Base-by-base conservation (phyloP, 2,113 vertebrate species). In the Tautogolabrus adspersus region DNA sequence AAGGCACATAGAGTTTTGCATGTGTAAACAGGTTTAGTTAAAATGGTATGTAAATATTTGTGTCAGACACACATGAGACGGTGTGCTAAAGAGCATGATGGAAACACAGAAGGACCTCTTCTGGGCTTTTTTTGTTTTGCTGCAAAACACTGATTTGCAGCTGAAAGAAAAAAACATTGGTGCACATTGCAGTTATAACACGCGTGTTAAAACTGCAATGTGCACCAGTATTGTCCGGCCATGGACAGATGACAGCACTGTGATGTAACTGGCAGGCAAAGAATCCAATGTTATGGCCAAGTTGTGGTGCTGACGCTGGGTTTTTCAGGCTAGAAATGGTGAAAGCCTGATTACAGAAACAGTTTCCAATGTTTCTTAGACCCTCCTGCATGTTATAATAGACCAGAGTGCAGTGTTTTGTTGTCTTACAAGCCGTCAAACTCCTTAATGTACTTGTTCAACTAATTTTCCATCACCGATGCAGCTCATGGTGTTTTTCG, bases 91-190 rank as follows among this genome's bases (percentile, higher is more conserved):
- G 42, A n/a, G 10, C 5, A 2, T 37, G 5, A 11, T 47, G 30
- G 12, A n/a, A 72, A 38, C n/a, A 1, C 21, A n/a, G 16, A 37
- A 19, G 18, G 1, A 49, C 5, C 52, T 47, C 38, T 22, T 30
- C 3, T 26, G 9, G 40, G 23, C 54, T 51, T 66, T 40, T 49
- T 2, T 44, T 37, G 10, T 37, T 65, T 66, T 26, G 38, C 22
- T 58, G 72, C 42, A 67, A 59, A 76, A 61, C 22, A 16, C 4
- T 0, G 21, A 52, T 59, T 60, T 66, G 12, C 44, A 66, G 8
- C 6, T 18, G 6, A 61, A 55, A 52, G 49, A 55, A 56, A 56
- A 7, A 10, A 6, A 22, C 44, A 8, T n/a, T 61, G 46, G 26
- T 26, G 26, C 4, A 34, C 30, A 34, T 5, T 34, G 6, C 30